These are phyloP conservation scores for Styela plicata DNA, from an alignment of 23 tunicate genomes.

Conservation along the genomic window DNA sequence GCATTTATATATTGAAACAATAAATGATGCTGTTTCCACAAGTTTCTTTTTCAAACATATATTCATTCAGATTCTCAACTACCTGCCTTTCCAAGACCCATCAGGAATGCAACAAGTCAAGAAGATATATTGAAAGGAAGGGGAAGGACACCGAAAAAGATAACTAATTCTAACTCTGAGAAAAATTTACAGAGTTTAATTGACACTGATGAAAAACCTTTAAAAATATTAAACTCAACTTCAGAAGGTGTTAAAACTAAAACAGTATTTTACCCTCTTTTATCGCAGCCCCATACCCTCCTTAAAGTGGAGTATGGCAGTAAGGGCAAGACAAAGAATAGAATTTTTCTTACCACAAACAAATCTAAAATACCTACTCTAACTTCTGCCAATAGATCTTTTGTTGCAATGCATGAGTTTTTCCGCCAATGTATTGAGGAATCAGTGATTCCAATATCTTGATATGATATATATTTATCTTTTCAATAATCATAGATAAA, in stretches of 20 bases:
- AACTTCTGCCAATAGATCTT: neutral
- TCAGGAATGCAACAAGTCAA: neutral
- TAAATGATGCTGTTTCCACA: too few species aligned
- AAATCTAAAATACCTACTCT: constrained; percentile 1
- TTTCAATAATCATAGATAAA: too few species aligned
- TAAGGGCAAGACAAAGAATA: neutral
- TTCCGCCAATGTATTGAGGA: constrained; percentile 3
- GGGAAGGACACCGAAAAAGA: neutral
- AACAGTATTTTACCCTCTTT: neutral
- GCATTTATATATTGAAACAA: too few species aligned
- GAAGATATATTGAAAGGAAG: constrained; percentile 2
- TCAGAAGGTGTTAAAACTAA: neutral
- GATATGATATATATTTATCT: neutral
- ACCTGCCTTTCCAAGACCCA: neutral
- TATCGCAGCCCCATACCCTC: neutral
- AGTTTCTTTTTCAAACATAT: neutral
- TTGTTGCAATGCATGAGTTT: constrained; percentile 6
- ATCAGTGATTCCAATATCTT: neutral
- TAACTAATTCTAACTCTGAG: neutral
- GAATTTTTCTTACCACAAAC: neutral
- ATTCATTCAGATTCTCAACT: neutral
- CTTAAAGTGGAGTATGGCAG: constrained; percentile 4
- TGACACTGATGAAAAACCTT: constrained; percentile 7
- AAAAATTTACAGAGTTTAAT: neutral
- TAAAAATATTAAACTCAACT: neutral